phyloP scores from a whole-genome alignment of 2,888 invertebrate genomes.

The Adelphocoris suturalis region DNA sequence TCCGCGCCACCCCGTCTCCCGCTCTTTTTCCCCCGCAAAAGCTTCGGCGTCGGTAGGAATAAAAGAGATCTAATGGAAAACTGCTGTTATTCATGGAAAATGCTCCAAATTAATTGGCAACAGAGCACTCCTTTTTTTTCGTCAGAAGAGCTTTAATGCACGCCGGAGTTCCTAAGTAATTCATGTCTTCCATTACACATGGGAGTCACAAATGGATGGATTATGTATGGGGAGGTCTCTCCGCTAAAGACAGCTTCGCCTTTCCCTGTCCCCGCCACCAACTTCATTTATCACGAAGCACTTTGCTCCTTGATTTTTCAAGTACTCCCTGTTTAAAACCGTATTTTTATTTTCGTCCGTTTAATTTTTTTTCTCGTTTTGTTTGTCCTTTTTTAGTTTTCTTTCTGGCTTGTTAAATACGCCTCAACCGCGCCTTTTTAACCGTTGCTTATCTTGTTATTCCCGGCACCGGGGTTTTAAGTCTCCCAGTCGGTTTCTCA shows the following conservation, averaged over 20 bases:
- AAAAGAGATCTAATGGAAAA: slow-evolving; percentile 72
- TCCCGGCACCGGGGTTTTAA: neutral
- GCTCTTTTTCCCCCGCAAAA: neutral
- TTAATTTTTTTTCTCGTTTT: neutral
- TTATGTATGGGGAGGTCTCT: slow-evolving; percentile 62
- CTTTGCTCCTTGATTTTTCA: slow-evolving; percentile 68
- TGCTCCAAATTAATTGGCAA: slow-evolving; percentile 70
- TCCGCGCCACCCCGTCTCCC: neutral
- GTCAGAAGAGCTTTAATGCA: slow-evolving; percentile 69
- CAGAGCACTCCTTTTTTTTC: slow-evolving; percentile 63
- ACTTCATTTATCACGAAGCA: slow-evolving; percentile 69
- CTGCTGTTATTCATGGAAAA: slow-evolving; percentile 70
- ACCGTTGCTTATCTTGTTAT: slow-evolving; percentile 5
- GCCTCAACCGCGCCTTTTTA: slow-evolving; percentile 1
- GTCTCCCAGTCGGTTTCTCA: slow-evolving; percentile 29
- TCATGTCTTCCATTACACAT: slow-evolving; percentile 71
- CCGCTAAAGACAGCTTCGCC: slow-evolving; percentile 63
- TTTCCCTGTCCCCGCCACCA: slow-evolving; percentile 38
- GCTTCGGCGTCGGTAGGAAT: slow-evolving; percentile 60
- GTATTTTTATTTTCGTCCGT: slow-evolving; percentile 3
- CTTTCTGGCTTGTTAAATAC: neutral
- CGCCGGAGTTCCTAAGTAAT: slow-evolving; percentile 65
- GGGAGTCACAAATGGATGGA: slow-evolving; percentile 71
- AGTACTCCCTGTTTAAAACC: slow-evolving; percentile 29
- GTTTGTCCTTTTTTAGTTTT: neutral